Conservation (phyloP, 2,888 invertebrate species). For the Diabrotica balteata region DNA sequence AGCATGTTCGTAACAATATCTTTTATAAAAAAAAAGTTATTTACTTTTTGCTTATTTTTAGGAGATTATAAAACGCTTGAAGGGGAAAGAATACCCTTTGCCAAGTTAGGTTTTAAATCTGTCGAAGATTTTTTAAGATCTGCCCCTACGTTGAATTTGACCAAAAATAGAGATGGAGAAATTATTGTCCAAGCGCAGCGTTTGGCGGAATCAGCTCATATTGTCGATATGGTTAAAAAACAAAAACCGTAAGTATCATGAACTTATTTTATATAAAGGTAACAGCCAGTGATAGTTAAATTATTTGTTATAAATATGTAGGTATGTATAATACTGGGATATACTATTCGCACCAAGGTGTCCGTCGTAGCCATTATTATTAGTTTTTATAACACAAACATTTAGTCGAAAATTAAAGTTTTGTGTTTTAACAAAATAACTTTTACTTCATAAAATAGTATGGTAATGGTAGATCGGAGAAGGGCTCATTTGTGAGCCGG, state of each 20-base stretch:
- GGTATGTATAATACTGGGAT: too few species aligned
- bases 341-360: too few species aligned
- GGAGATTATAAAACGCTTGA: slow-evolving; percentile 71
- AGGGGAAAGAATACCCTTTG: slow-evolving; percentile 70
- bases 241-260: slow-evolving; percentile 15
- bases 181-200: slow-evolving; percentile 66
- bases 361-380: too few species aligned
- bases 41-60: slow-evolving; percentile 48
- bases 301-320: too few species aligned
- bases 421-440: too few species aligned
- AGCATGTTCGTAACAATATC: too few species aligned
- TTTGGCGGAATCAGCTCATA: slow-evolving; percentile 68
- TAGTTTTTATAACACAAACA: too few species aligned
- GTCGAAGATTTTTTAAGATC: slow-evolving; percentile 68
- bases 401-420: too few species aligned
- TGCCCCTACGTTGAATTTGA: slow-evolving; percentile 66
- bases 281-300: too few species aligned
- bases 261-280: not conserved
- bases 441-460: too few species aligned
- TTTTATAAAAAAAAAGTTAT: not conserved
- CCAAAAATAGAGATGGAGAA: slow-evolving; percentile 60
- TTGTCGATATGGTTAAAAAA: slow-evolving; percentile 59
- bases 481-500: too few species aligned
- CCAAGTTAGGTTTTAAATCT: slow-evolving; percentile 65
- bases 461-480: too few species aligned